Base-by-base conservation (phyloP, 30 jellyfish, hydroid and myxozoan species). In the Aurelia sp. region DNA sequence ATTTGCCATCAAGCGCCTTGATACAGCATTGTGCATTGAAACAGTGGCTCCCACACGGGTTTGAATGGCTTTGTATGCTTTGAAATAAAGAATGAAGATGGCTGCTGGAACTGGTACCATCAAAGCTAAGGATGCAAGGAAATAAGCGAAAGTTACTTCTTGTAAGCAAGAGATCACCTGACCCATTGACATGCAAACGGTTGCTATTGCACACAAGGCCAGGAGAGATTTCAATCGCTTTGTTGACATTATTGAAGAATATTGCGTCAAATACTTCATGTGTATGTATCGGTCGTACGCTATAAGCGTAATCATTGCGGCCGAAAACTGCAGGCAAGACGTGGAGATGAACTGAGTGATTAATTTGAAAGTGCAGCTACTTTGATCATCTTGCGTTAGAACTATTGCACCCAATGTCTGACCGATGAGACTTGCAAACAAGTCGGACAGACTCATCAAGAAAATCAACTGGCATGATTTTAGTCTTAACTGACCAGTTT, bases 261-360 rank as follows among this genome's bases (percentile, higher is more conserved):
- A 78, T 13, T 65, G 69, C 31, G 13, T 37, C 11, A 64, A 35
- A 22, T 62, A 78, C 18, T 50, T 78, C 79, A 78, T 78, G 71
- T 78, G 89, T 52, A 78, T 16, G 58, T 33, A 78, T 35, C 89
- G 22, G 35, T 78, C 89, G 27, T 61, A 16, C 21, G 89, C 89
- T 37, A 78, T 20, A 1, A 63, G 53, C 4, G 33, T 17, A 21
- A 78, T 62, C 53, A 52, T 62, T 13, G 60, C 11, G 18, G 66
- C 41, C 9, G 89, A 78, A 16, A 50, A 62, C 16, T 70, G 11
- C 7, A 53, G 79, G 12, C 57, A 40, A 12, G 47, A n/a, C 6
- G 19, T n/a, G 12, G 57, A 59, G 10, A 66, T 19, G 62, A 78
- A 61, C 41, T 78, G 89, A 13, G 79, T 51, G 21, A 78, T 4